Evolutionary conservation across 1,140 invertebrate genomes (phyloP).

Genomic region (Artemia franciscana): DNA sequence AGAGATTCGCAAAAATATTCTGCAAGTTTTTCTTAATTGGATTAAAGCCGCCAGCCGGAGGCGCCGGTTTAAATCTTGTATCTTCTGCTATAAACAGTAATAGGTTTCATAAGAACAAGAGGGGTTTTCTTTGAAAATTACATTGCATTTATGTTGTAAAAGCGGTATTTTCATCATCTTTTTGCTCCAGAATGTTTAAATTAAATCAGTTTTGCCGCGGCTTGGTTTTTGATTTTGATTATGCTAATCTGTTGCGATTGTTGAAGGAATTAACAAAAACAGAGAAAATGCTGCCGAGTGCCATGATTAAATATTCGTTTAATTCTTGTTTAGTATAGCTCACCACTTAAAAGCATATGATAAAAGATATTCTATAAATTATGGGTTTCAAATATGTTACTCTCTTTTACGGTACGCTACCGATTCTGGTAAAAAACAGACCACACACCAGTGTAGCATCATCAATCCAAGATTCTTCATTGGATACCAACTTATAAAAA

Average conservation of each 20-base stretch:
- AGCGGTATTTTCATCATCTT: neutral
- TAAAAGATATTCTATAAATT: neutral
- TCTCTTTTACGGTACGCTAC: neutral
- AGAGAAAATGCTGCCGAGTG: neutral
- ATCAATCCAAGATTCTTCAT: too few relatives aligned
- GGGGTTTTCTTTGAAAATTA: neutral
- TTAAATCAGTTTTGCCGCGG: neutral
- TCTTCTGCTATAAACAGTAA: too few relatives aligned
- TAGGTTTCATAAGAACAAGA: too few relatives aligned
- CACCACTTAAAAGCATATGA: neutral
- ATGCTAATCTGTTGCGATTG: neutral
- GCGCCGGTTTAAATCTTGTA: too few relatives aligned
- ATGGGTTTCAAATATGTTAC: neutral
- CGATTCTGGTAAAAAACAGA: neutral
- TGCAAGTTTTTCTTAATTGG: too few relatives aligned
- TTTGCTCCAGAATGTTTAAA: neutral
- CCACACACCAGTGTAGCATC: too few relatives aligned
- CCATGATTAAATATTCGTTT: neutral
- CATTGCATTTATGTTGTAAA: neutral
- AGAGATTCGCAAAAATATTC: too few relatives aligned
- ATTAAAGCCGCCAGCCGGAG: too few relatives aligned
- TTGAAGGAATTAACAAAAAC: neutral
- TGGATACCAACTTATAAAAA: too few relatives aligned
- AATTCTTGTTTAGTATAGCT: neutral
- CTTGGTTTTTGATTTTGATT: neutral